Evolutionary conservation across 1,140 invertebrate species (phyloP).

Genomic region (Leptinotarsa texana): DNA sequence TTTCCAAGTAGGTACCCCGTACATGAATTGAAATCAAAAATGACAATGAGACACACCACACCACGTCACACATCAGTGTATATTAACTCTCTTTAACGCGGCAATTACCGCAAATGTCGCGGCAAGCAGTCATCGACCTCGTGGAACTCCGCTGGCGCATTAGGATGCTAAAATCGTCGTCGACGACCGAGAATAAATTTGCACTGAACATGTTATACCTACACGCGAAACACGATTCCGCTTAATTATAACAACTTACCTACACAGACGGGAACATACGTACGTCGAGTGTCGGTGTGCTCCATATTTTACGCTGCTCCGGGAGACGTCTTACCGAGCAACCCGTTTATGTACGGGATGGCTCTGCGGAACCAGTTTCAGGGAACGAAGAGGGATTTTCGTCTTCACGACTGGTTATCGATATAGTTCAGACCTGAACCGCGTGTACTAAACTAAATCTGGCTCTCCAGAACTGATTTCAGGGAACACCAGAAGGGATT

Average conservation of each 20-base stretch:
- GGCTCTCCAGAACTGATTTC: too few species aligned
- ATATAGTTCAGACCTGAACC: too few species aligned
- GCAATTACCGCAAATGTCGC: constrained; percentile 27
- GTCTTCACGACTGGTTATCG: too few species aligned
- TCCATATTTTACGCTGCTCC: neutral
- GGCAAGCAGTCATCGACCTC: constrained; percentile 31
- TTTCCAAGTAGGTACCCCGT: too few species aligned
- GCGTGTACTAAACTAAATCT: too few species aligned
- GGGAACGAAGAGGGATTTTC: too few species aligned
- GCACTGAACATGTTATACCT: constrained; percentile 44
- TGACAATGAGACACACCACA: neutral
- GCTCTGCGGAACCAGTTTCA: too few species aligned
- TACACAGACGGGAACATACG: constrained; percentile 28
- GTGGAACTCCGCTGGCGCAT: constrained; percentile 21
- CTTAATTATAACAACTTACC: constrained; percentile 47
- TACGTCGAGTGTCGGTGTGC: neutral
- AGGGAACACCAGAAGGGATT: too few species aligned
- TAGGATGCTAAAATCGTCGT: constrained; percentile 38
- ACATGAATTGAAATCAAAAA: neutral
- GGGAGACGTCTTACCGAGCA: too few species aligned
- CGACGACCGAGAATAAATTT: constrained; percentile 40
- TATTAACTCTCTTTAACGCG: constrained; percentile 29
- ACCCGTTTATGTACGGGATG: too few species aligned
- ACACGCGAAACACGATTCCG: constrained; percentile 40
- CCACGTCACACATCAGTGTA: neutral